Conservation (phyloP, 2,113 vertebrate species). For the Proterorhinus semilunaris region DNA sequence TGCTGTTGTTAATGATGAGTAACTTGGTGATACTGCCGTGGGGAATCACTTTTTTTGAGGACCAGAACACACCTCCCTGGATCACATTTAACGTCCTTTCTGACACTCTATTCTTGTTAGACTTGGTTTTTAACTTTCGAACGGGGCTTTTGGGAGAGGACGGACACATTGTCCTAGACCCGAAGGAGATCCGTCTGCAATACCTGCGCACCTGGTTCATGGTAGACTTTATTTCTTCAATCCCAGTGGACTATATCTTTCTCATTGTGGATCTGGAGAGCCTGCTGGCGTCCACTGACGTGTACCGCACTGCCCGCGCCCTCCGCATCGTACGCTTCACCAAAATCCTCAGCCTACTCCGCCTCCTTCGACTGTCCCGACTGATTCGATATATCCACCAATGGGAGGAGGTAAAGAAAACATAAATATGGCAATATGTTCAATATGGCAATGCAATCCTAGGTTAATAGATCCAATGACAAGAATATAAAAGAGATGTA, state of each 20-base stretch:
- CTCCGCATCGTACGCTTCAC: conserved; percentile 80
- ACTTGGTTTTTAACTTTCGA: conserved; percentile 78
- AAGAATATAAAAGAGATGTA: too few relatives aligned
- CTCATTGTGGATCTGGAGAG: conserved; percentile 74
- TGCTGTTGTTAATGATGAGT: conserved; percentile 81
- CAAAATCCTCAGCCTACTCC: conserved; percentile 79
- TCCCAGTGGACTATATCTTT: conserved; percentile 80
- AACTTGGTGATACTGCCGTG: conserved; percentile 79
- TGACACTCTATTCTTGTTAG: conserved; percentile 78
- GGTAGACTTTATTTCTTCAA: conserved; percentile 79
- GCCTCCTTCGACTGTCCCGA: conserved; percentile 76
- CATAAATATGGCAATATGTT: background rate
- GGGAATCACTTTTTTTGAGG: conserved; percentile 81
- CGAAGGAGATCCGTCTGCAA: conserved; percentile 68
- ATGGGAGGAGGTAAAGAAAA: conserved; percentile 77
- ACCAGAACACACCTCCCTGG: conserved; percentile 79
- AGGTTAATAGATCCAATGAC: background rate
- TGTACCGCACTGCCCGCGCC: conserved; percentile 77
- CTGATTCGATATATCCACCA: conserved; percentile 81
- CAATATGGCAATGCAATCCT: background rate
- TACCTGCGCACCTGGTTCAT: conserved; percentile 78
- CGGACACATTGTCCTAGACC: conserved; percentile 76
- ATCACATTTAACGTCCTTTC: conserved; percentile 78
- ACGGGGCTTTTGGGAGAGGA: conserved; percentile 75
- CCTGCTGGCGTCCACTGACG: conserved; percentile 65